These are phyloP conservation scores for Callosobruchus maculatus DNA, from an alignment of 2,888 invertebrate genomes.

Conservation along the genomic window DNA sequence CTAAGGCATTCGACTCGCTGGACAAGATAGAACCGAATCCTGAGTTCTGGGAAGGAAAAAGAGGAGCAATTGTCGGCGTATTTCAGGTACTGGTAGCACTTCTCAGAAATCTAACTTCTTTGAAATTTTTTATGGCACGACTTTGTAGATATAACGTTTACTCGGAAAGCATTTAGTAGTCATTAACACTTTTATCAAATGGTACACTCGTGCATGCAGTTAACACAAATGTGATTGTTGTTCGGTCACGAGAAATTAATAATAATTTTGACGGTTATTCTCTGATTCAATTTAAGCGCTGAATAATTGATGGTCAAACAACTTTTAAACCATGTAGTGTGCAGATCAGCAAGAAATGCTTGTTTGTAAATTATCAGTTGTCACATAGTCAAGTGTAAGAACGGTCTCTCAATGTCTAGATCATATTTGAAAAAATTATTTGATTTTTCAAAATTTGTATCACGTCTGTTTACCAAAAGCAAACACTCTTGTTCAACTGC, in stretches of 20 bases:
- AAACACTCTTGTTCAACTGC: no score
- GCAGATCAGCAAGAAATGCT: background rate
- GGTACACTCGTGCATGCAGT: background rate
- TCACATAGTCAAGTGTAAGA: no score
- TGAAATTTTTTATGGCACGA: background rate
- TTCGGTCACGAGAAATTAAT: background rate
- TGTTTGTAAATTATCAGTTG: no score
- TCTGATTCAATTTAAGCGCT: background rate
- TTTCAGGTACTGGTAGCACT: constrained; percentile 60
- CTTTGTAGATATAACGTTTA: background rate
- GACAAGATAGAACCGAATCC: constrained; percentile 93
- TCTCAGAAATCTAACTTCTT: background rate
- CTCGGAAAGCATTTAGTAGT: background rate
- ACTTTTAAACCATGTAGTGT: background rate
- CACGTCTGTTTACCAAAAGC: no score
- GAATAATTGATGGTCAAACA: background rate
- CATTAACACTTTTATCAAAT: background rate
- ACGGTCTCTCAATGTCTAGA: no score
- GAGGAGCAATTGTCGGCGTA: constrained; percentile 92
- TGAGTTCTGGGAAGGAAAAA: constrained; percentile 96
- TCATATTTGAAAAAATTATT: no score
- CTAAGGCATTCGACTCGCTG: constrained; percentile 94
- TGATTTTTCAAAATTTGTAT: no score
- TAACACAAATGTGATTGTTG: background rate
- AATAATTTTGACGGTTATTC: background rate